Evolutionary conservation across 2,113 vertebrate genomes (phyloP).

Genomic region (Nanorana parkeri): DNA sequence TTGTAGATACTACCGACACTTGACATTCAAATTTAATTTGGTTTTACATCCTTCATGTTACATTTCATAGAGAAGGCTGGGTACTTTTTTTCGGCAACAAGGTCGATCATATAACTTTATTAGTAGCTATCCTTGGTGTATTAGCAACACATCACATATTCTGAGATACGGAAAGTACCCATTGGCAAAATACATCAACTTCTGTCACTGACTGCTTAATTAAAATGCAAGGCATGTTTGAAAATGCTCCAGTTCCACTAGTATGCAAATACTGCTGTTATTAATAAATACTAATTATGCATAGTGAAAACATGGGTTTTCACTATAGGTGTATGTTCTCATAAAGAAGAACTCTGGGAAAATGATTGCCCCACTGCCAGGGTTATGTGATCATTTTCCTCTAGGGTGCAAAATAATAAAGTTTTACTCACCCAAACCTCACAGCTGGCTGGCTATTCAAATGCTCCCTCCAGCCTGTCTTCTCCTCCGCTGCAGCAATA

Average conservation of each 20-base stretch:
- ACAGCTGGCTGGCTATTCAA: too few species aligned
- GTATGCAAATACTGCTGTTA: conserved; percentile 8
- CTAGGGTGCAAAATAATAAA: too few species aligned
- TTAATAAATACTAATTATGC: conserved; percentile 12
- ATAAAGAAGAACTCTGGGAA: too few species aligned
- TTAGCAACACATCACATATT: conserved; percentile 18
- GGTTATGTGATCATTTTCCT: too few species aligned
- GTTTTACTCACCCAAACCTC: too few species aligned
- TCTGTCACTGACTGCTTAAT: conserved; percentile 35
- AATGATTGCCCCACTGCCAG: too few species aligned
- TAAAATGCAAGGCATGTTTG: conserved; percentile 21
- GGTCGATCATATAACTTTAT: conserved; percentile 33
- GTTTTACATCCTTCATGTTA: conserved; percentile 45
- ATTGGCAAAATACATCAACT: conserved; percentile 41
- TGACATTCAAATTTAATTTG: conserved; percentile 45
- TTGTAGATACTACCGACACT: conserved; percentile 32
- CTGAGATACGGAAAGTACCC: conserved; percentile 19
- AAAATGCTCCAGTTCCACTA: not conserved
- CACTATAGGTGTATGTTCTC: too few species aligned
- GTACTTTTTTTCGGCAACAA: not conserved
- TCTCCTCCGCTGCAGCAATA: too few species aligned
- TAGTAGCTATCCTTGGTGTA: conserved; percentile 28
- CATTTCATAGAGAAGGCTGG: conserved; percentile 1
- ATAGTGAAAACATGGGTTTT: not conserved
- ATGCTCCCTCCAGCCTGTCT: too few species aligned